Conservation (phyloP, 1,140 invertebrate species). For the Neodiprion fabricii region DNA sequence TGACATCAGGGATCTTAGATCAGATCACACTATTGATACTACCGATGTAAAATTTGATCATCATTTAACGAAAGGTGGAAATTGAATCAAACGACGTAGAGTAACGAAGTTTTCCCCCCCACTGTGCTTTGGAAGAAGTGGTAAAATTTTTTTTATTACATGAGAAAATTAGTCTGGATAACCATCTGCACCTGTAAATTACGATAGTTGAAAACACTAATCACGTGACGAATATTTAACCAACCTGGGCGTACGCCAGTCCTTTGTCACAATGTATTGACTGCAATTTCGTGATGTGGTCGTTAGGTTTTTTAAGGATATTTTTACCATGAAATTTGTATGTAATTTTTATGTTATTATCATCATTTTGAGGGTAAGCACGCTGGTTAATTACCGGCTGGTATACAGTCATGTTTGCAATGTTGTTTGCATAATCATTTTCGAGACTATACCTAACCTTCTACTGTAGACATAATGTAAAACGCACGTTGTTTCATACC, state of each 20-base stretch:
- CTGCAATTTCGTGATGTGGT: conserved; percentile 17
- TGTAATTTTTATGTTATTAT: conserved; percentile 28
- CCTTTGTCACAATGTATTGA: conserved; percentile 26
- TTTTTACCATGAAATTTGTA: conserved; percentile 30
- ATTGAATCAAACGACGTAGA: too few species aligned
- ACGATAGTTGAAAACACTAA: too few species aligned
- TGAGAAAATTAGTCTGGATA: too few species aligned
- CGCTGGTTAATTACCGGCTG: neutral
- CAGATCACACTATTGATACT: too few species aligned
- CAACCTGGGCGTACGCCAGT: neutral
- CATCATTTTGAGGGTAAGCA: conserved; percentile 22
- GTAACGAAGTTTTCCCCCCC: too few species aligned
- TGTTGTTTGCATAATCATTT: neutral
- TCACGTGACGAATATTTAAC: too few species aligned
- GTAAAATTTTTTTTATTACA: too few species aligned
- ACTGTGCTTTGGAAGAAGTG: too few species aligned
- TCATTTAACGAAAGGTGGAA: too few species aligned
- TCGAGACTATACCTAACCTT: neutral
- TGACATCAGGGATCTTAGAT: too few species aligned
- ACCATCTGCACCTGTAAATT: too few species aligned
- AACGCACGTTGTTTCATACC: neutral
- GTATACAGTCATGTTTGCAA: conserved; percentile 15
- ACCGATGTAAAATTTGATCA: too few species aligned
- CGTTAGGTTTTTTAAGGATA: conserved; percentile 24
- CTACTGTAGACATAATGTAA: neutral